Conservation (phyloP, 2,113 vertebrate species). For the Tenrec ecaudatus region DNA sequence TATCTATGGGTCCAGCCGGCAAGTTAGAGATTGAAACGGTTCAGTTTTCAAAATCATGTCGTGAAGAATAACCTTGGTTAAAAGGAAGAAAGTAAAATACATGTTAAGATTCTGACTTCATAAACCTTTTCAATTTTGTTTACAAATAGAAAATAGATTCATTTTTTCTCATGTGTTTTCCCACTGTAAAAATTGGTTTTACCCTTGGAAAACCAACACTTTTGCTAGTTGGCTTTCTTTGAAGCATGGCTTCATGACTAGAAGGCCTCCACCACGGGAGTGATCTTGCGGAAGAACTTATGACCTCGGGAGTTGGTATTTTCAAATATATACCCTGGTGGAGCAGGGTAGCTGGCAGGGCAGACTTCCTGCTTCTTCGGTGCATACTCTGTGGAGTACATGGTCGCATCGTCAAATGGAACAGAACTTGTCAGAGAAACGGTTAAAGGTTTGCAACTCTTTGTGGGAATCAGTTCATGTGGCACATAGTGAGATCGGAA, state of each 20-base stretch:
- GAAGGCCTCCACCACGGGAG: conserved; percentile 66
- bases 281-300: conserved; percentile 87
- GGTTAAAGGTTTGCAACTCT: conserved; percentile 86
- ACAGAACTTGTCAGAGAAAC: conserved; percentile 36
- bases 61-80: conserved; percentile 2
- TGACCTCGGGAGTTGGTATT: conserved; percentile 88
- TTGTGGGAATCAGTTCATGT: conserved; percentile 82
- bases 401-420: conserved; percentile 87
- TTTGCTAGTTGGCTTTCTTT: conserved; percentile 74
- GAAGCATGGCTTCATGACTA: neutral
- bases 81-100: conserved; percentile 12
- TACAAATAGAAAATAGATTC: neutral
- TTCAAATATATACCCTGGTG: conserved; percentile 88
- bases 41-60: neutral
- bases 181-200: neutral
- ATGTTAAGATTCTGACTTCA: conserved; percentile 14
- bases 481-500: conserved; percentile 89
- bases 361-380: conserved; percentile 87
- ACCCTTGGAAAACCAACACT: neutral
- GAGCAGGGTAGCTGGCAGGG: conserved; percentile 85
- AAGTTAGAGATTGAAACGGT: neutral
- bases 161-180: neutral
- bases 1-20: no score
- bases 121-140: neutral
- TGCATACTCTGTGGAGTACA: conserved; percentile 87